These are phyloP conservation scores for Haliaeetus leucogaster DNA, from an alignment of 2,113 vertebrate genomes.

Conservation along the genomic window DNA sequence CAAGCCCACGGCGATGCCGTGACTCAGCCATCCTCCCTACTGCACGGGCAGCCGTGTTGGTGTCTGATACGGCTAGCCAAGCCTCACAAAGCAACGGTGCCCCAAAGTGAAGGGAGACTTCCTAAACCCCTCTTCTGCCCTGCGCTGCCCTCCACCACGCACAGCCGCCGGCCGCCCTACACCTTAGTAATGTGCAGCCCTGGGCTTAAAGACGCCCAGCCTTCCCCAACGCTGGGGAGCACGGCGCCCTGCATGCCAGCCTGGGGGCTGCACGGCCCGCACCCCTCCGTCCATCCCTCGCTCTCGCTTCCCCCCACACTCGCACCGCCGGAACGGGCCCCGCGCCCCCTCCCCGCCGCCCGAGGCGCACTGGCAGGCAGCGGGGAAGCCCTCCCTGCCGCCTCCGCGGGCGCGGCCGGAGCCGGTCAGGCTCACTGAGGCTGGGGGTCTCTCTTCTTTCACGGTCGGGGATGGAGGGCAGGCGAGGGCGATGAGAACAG, in stretches of 20 bases:
- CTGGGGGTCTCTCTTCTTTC: not conserved
- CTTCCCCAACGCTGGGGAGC: accelerated
- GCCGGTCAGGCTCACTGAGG: accelerated
- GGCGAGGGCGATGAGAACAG: accelerated
- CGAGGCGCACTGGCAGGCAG: no score
- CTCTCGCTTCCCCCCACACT: no score
- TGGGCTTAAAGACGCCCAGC: accelerated
- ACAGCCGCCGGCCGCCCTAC: not conserved
- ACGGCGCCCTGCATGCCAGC: no score
- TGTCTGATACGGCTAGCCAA: accelerated
- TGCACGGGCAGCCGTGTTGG: accelerated
- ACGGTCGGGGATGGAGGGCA: not conserved
- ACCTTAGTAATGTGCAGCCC: accelerated
- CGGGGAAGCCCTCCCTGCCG: accelerated
- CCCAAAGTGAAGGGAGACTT: accelerated
- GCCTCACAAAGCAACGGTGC: accelerated
- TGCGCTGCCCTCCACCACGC: accelerated
- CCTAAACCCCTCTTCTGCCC: no score
- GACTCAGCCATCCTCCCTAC: not conserved
- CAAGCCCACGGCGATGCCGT: accelerated
- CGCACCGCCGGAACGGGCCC: not conserved
- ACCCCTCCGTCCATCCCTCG: not conserved
- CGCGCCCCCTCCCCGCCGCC: no score
- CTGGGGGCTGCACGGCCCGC: no score
- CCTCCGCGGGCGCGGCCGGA: not conserved